These are phyloP conservation scores for Diplazon laetatorius DNA, from an alignment of 2,888 invertebrate genomes.

Conservation along the genomic window DNA sequence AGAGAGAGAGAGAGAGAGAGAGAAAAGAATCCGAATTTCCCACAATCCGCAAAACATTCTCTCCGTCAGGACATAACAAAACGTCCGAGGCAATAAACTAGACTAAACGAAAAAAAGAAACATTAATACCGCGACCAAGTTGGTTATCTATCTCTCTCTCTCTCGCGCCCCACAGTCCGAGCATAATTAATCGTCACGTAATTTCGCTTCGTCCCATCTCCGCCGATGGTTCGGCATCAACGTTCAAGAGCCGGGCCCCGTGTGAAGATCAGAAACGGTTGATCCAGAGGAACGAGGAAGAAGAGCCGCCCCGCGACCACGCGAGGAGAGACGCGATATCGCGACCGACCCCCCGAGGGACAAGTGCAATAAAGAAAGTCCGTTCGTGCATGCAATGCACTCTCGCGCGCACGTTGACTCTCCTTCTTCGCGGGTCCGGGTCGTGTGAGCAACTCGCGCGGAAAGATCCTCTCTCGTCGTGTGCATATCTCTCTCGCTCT, in stretches of 20 bases:
- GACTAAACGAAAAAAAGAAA: slow-evolving; percentile 33
- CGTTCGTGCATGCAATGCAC: slow-evolving; percentile 49
- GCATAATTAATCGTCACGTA: slow-evolving; percentile 60
- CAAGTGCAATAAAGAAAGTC: slow-evolving; percentile 64
- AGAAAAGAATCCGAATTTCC: too few species aligned
- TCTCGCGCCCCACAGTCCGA: slow-evolving; percentile 29
- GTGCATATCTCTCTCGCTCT: not conserved
- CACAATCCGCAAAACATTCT: too few species aligned
- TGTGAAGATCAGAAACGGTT: slow-evolving; percentile 49
- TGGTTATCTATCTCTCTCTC: too few species aligned
- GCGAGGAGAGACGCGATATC: slow-evolving; percentile 52
- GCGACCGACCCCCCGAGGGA: too few species aligned
- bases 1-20: too few species aligned
- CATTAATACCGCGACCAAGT: slow-evolving; percentile 51
- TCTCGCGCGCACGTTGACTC: slow-evolving; percentile 20
- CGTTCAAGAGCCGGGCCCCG: slow-evolving; percentile 25
- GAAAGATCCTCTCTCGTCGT: slow-evolving; percentile 52
- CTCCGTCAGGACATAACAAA: too few species aligned
- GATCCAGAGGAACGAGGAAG: slow-evolving; percentile 67
- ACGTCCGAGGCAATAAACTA: too few species aligned
- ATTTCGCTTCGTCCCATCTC: slow-evolving; percentile 28
- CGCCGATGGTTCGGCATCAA: not conserved
- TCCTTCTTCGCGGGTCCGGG: too few species aligned
- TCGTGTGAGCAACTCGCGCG: slow-evolving; percentile 45
- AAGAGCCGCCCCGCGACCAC: too few species aligned